Conservation (phyloP, 2,797 vertebrate genomes). For the Micropoecilia bifurca region DNA sequence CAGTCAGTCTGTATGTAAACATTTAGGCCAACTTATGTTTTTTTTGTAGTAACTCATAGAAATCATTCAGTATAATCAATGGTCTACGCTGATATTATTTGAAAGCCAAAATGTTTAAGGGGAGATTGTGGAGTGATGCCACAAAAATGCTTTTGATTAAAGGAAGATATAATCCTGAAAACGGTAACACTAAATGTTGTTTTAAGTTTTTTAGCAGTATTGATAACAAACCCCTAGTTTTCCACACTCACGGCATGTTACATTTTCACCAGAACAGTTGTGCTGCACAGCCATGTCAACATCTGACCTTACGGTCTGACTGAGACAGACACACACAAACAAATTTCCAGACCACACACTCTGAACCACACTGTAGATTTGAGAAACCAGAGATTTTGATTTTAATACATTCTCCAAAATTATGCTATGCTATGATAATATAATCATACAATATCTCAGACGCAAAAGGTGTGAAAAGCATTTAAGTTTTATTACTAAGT, state of each 20-base stretch:
- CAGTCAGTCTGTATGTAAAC: background rate
- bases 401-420: background rate
- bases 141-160: slow-evolving; percentile 7
- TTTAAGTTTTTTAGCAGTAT: slow-evolving; percentile 30
- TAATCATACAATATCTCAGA: background rate
- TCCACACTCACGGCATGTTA: slow-evolving; percentile 63
- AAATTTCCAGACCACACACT: slow-evolving; percentile 70
- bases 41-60: background rate
- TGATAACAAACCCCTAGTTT: slow-evolving; percentile 65
- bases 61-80: background rate
- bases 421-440: background rate
- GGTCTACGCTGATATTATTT: background rate
- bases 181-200: slow-evolving; percentile 34
- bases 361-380: slow-evolving; percentile 9
- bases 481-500: background rate
- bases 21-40: background rate
- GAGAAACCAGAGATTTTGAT: slow-evolving; percentile 24
- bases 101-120: background rate
- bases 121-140: background rate
- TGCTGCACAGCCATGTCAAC: slow-evolving; percentile 76
- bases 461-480: background rate
- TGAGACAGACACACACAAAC: slow-evolving; percentile 61
- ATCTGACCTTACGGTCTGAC: slow-evolving; percentile 73
- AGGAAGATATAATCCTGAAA: slow-evolving; percentile 26
- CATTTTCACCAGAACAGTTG: slow-evolving; percentile 63